Base-by-base conservation (phyloP, 2,888 invertebrate genomes). In the Noctua fimbriata region DNA sequence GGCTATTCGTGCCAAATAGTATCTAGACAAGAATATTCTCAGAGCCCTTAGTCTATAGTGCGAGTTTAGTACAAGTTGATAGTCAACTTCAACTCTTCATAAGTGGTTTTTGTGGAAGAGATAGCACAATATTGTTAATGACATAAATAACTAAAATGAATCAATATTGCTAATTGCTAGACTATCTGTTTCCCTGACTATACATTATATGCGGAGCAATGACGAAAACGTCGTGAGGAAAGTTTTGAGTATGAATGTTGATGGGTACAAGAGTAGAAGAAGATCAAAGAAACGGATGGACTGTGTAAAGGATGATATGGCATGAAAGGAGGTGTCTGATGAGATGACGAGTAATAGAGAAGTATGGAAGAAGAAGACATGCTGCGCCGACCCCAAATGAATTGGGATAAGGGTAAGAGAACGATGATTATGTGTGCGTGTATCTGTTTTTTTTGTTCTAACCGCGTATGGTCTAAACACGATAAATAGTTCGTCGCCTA, bases 401-500 rank as follows among this genome's bases (percentile, higher is more conserved):
- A 5, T 36, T 36, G 5, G 4, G 36, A 36, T 36, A 36, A 36
- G 4, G 36, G 36, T 5, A 36, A 36, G 5, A 36, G 36, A 36
- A 36, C 5, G 36, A 36, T 36, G 36, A 10, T 10, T 24, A 58
- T 52, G 21, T 52, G 14, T 58, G n/a, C n/a, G 58, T 58, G 24
- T 66, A 63, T n/a, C 28, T 44, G 7, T 52, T 9, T 41, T 32
- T 69, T 52, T 36, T 78, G n/a, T 58, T 1, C 0, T 18, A n/a
- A 32, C 3, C 2, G 21, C 32, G 7, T 82, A 58, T 36, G 4
- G 18, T 69, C 12, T 44, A 52, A 73, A 73, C n/a, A n/a, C 28
- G 12, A 18, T 36, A 44, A 60, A 60, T 47, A 81, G 36, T 65
- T 81, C 49, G 58, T 28, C n/a, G 69, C n/a, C 55, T 69, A 44